phyloP scores from a whole-genome alignment of 2,113 vertebrate species.

The Oreamnos americanus region DNA sequence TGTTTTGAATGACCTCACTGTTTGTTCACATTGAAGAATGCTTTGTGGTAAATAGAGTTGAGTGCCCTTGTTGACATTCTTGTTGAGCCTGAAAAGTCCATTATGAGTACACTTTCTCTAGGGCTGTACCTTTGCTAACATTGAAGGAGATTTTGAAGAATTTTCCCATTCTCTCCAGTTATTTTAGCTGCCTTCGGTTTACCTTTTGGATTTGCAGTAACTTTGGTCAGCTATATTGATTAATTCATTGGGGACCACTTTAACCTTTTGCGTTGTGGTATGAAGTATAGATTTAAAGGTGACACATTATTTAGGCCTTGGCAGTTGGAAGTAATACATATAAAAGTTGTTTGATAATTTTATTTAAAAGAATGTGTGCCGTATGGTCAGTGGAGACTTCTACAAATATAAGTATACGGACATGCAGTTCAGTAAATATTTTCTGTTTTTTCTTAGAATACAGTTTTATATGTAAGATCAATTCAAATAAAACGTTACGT shows the following conservation, averaged over 20 bases:
- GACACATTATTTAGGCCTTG: neutral
- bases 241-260: neutral
- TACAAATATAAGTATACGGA: neutral
- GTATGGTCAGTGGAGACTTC: neutral
- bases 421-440: neutral
- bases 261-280: neutral
- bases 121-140: neutral
- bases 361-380: neutral
- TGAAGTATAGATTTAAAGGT: neutral
- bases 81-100: neutral
- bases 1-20: slow-evolving; percentile 43
- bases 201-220: neutral
- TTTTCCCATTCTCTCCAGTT: neutral
- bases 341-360: neutral
- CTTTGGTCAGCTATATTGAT: neutral
- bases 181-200: neutral
- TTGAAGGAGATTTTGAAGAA: neutral
- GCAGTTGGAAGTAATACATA: neutral
- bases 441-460: slow-evolving; percentile 16
- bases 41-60: neutral
- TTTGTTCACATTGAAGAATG: slow-evolving; percentile 38
- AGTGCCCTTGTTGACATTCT: neutral
- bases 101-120: neutral
- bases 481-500: neutral
- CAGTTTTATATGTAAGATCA: neutral